Conservation (phyloP, 2,888 invertebrate genomes). For the Agonopterix arenella region DNA sequence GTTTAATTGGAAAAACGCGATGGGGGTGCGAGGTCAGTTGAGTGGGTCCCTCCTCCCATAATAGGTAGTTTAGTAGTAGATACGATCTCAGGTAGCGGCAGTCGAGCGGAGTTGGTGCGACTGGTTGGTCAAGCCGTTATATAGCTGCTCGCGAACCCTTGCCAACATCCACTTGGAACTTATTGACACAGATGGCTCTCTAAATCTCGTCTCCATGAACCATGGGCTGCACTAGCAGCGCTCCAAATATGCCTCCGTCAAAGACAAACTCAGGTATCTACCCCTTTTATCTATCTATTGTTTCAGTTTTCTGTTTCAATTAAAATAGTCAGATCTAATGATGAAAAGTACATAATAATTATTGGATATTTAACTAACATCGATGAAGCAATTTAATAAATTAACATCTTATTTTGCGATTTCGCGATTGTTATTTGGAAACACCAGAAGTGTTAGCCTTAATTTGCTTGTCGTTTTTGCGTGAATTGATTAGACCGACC, state of each 20-base stretch:
- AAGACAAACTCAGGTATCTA: conserved; percentile 26
- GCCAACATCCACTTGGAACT: neutral
- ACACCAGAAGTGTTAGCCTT: too few species aligned
- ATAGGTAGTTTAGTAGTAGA: conserved; percentile 38
- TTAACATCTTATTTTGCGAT: too few species aligned
- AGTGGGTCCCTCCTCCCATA: conserved; percentile 68
- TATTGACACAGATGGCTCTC: conserved; percentile 18
- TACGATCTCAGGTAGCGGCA: conserved; percentile 54
- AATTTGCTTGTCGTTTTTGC: too few species aligned
- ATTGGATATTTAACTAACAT: too few species aligned
- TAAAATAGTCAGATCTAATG: too few species aligned
- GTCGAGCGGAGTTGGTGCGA: conserved; percentile 48
- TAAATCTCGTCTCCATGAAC: conserved; percentile 24
- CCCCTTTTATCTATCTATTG: neutral
- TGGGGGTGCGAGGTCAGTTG: conserved; percentile 74
- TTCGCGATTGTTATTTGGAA: too few species aligned
- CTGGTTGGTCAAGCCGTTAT: conserved; percentile 36
- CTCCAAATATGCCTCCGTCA: conserved; percentile 43
- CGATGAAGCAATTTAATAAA: too few species aligned
- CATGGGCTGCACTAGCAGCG: conserved; percentile 72
- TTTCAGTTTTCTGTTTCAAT: too few species aligned
- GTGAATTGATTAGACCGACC: neutral
- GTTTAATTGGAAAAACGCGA: conserved; percentile 74
- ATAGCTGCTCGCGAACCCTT: conserved; percentile 14
- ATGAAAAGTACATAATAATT: too few species aligned